These are phyloP conservation scores for Drosophila neonasuta DNA, from an alignment of 2,888 invertebrate species.

Conservation along the genomic window DNA sequence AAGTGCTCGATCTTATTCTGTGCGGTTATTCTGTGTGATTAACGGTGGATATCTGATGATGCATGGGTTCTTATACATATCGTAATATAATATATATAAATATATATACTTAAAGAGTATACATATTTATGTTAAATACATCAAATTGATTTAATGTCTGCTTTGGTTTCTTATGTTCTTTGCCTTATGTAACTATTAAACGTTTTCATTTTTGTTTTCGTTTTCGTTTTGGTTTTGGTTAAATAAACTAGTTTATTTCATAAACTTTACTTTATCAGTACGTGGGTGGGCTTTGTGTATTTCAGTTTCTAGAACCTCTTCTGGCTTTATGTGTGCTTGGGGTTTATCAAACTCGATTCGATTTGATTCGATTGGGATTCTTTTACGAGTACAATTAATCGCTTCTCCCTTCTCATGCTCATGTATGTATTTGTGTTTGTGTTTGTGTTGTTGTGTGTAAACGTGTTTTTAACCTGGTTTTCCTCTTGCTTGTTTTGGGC, in stretches of 20 bases:
- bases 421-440: conserved; percentile 10
- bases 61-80: conserved; percentile 28
- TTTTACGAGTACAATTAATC: conserved; percentile 22
- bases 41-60: conserved; percentile 51
- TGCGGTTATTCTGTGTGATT: conserved; percentile 24
- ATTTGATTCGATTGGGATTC: not conserved
- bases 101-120: not conserved
- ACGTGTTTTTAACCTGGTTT: conserved; percentile 60
- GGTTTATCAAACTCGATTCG: conserved; percentile 14
- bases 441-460: conserved; percentile 32
- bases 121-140: not conserved
- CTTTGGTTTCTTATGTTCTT: conserved; percentile 8
- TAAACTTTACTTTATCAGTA: conserved; percentile 72
- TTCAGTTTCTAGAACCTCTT: conserved; percentile 41
- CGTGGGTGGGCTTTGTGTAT: conserved; percentile 67
- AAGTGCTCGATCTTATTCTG: conserved; percentile 30
- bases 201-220: conserved; percentile 7
- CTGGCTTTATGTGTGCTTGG: conserved; percentile 43
- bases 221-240: conserved; percentile 28
- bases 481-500: conserved; percentile 56
- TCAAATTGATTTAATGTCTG: conserved; percentile 6
- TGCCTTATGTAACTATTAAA: conserved; percentile 12
- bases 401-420: conserved; percentile 5
- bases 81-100: conserved; percentile 16
- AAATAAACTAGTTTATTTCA: conserved; percentile 45